Percentiles rank a stretch among this genome's conserved stretches.
Conservation (phyloP, 2,797 vertebrate genomes). For the Merluccius polli region DNA sequence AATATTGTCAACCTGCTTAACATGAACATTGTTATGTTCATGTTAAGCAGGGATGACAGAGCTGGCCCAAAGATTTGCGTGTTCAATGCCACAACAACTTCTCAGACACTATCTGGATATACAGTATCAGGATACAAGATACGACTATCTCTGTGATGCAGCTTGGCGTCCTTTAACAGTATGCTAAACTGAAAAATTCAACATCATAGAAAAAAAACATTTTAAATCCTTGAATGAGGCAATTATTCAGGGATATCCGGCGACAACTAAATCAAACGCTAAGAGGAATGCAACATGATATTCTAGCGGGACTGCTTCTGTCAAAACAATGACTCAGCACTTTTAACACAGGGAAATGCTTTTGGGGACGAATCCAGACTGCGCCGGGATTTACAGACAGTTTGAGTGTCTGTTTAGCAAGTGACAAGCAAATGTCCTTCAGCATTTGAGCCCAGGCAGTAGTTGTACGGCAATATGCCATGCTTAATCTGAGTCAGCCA, state of each 20-base stretch:
- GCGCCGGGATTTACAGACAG: background rate
- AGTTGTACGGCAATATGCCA: background rate
- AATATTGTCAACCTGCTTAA: background rate
- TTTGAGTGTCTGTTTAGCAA: background rate
- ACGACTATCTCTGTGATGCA: background rate
- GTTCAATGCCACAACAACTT: background rate
- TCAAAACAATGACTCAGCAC: conserved; percentile 14
- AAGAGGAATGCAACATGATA: conserved; percentile 9
- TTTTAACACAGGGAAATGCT: conserved; percentile 1
- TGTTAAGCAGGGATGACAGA: background rate
- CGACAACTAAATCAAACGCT: conserved; percentile 20
- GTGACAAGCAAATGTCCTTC: conserved; percentile 3
- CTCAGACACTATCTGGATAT: background rate
- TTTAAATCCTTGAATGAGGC: background rate
- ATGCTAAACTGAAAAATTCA: background rate
- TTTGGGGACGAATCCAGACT: conserved; percentile 10
- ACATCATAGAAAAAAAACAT: background rate
- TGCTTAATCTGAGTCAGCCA: conserved; percentile 3
- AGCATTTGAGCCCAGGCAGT: background rate
- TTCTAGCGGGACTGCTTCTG: background rate
- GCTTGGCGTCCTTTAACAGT: background rate
- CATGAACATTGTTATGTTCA: background rate
- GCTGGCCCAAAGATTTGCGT: background rate
- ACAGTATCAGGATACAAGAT: background rate
- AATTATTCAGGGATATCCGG: conserved; percentile 13